These are phyloP conservation scores for Parnassius orleans DNA, from an alignment of 2,888 invertebrate species.

Conservation along the genomic window DNA sequence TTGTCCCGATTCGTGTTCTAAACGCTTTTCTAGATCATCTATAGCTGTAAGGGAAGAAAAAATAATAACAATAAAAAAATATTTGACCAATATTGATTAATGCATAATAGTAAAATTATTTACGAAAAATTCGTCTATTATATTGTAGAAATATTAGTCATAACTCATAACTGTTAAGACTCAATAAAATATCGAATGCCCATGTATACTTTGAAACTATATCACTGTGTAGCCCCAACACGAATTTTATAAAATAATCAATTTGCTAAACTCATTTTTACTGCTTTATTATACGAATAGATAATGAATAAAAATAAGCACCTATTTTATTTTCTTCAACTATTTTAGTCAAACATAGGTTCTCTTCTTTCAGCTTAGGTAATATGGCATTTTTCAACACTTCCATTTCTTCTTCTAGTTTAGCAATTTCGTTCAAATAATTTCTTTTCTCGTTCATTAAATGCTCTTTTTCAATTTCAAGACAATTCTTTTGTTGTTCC, in stretches of 20 bases:
- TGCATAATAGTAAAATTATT: no score
- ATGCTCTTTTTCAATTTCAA: constrained; percentile 12
- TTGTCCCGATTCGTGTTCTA: constrained; percentile 37
- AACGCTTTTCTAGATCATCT: constrained; percentile 43
- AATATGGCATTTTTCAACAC: constrained; percentile 27
- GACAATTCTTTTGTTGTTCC: constrained; percentile 9
- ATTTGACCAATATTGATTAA: no score
- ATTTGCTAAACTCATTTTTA: no score
- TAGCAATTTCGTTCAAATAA: not conserved
- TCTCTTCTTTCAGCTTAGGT: constrained; percentile 37
- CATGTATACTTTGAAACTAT: no score
- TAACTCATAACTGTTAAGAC: no score
- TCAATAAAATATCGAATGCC: no score
- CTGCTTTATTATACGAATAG: not conserved
- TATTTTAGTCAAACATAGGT: constrained; percentile 34
- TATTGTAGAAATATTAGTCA: no score
- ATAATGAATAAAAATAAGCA: constrained; percentile 29
- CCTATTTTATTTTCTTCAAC: constrained; percentile 43
- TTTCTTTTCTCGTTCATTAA: constrained; percentile 4
- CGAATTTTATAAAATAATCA: no score
- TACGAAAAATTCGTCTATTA: no score
- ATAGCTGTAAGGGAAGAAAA: constrained; percentile 38
- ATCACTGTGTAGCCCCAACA: no score
- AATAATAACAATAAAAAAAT: not conserved
- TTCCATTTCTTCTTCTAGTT: constrained; percentile 5